Evolutionary conservation across 2,888 invertebrate species (phyloP).

Genomic region (Subacronicta megacephala): DNA sequence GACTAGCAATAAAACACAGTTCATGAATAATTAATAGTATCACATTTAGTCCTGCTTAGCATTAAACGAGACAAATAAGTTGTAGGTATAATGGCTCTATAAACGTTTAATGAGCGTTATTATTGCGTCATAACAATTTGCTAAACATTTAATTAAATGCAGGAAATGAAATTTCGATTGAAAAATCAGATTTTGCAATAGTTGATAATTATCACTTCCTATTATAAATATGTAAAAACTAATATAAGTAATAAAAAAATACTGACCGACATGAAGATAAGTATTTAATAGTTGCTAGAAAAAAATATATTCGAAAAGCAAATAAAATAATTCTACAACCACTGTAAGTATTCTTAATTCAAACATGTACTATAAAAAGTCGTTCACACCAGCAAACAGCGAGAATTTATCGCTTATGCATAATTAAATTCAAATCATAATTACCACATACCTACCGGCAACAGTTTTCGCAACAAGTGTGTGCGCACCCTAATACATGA

Average conservation of each 20-base stretch:
- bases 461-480: constrained; percentile 28
- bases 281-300: too few species aligned
- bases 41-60: constrained; percentile 23
- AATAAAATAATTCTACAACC: too few species aligned
- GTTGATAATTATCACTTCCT: too few species aligned
- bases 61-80: constrained; percentile 30
- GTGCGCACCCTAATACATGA: constrained; percentile 32
- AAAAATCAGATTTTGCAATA: too few species aligned
- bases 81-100: constrained; percentile 42
- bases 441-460: constrained; percentile 34
- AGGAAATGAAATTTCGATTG: too few species aligned
- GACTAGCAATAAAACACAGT: constrained; percentile 6
- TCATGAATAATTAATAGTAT: constrained; percentile 40
- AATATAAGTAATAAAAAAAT: too few species aligned
- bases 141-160: constrained; percentile 3
- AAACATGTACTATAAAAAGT: too few species aligned
- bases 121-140: constrained; percentile 19
- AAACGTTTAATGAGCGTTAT: constrained; percentile 8
- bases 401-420: too few species aligned
- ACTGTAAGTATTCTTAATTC: too few species aligned
- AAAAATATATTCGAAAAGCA: too few species aligned
- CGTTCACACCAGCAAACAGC: not conserved
- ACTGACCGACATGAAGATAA: too few species aligned
- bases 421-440: constrained; percentile 34
- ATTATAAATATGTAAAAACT: too few species aligned